Percentiles rank a stretch among this genome's conserved stretches.
Evolutionary conservation across 2,888 invertebrate species (phyloP).

Genomic region (Athripsodes cinereus): DNA sequence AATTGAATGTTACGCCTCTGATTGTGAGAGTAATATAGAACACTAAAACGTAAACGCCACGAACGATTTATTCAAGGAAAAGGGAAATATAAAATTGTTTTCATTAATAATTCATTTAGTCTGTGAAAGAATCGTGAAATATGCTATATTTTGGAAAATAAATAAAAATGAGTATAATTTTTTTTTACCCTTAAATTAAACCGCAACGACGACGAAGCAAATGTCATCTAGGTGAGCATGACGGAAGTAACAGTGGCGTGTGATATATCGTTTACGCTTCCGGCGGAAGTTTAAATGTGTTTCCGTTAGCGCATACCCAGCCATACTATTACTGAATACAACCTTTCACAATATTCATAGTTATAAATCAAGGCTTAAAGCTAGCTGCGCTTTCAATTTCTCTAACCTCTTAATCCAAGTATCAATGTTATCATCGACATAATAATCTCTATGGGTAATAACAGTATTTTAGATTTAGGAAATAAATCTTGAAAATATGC

Average conservation of each 20-base stretch:
- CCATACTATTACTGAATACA: constrained; percentile 17
- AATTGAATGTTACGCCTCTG: no score
- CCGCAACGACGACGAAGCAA: background rate
- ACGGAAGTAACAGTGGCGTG: constrained; percentile 22
- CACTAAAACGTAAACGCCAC: no score
- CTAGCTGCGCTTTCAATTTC: background rate
- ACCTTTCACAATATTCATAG: constrained; percentile 17
- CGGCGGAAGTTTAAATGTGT: constrained; percentile 25
- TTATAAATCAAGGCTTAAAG: constrained; percentile 17
- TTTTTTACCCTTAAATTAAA: background rate
- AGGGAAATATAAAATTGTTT: constrained; percentile 7
- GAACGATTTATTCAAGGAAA: background rate
- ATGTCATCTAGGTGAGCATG: constrained; percentile 21
- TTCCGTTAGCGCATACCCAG: constrained; percentile 21
- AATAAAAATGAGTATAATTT: background rate
- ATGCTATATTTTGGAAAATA: no score
- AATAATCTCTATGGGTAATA: no score
- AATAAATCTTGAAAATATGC: no score
- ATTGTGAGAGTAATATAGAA: no score
- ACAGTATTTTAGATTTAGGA: no score
- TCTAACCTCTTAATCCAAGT: background rate
- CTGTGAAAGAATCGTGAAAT: background rate
- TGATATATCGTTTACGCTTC: constrained; percentile 22
- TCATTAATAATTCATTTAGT: constrained; percentile 16
- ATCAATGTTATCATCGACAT: background rate